Evolutionary conservation across 2,113 vertebrate species (phyloP).

Genomic region (Stercorarius parasiticus): DNA sequence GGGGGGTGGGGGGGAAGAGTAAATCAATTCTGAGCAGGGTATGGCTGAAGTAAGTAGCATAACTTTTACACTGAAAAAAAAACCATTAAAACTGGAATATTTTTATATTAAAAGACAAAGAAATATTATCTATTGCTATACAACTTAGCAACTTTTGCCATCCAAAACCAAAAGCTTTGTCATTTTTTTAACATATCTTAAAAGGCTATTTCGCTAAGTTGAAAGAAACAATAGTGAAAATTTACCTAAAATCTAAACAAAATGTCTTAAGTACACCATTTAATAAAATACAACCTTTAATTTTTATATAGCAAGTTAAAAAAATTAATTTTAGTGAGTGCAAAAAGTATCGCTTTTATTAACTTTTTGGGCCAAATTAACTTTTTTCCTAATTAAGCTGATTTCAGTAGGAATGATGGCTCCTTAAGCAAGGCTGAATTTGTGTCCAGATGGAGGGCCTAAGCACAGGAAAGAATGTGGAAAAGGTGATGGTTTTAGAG

Average conservation of each 20-base stretch:
- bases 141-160: neutral
- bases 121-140: neutral
- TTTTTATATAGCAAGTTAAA: neutral
- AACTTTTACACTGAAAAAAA: neutral
- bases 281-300: neutral
- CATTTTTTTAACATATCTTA: neutral
- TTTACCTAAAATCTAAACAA: neutral
- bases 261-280: neutral
- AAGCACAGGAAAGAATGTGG: neutral
- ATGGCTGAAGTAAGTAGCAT: neutral
- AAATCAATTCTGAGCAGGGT: neutral
- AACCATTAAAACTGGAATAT: neutral
- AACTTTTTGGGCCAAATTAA: neutral
- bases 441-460: neutral
- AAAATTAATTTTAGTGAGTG: neutral
- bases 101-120: neutral
- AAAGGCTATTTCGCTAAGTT: neutral
- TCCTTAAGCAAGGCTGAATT: neutral
- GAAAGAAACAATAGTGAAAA: neutral
- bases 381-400: neutral
- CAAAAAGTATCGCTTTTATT: neutral
- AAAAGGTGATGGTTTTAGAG: neutral
- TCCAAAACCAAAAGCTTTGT: neutral
- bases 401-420: neutral
- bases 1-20: rapidly evolving